phyloP scores from a whole-genome alignment of 2,113 vertebrate species.

The Dicrurus megarhynchus region DNA sequence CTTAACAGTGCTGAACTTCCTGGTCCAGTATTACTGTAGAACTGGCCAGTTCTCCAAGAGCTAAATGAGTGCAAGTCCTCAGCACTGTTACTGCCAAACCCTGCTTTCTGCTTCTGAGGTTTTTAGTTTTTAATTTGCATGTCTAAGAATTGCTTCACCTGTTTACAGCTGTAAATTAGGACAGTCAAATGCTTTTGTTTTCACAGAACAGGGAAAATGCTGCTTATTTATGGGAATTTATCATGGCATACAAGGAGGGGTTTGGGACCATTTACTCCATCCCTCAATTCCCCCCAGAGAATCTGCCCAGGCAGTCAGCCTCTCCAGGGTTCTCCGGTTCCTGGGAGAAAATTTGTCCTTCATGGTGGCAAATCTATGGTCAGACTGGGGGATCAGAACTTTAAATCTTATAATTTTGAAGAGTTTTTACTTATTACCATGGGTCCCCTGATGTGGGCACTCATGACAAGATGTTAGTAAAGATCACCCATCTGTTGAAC shows the following conservation, averaged over 20 bases:
- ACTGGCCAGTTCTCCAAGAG: background rate
- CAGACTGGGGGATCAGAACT: background rate
- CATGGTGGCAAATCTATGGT: background rate
- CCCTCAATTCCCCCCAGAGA: background rate
- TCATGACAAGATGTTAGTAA: background rate
- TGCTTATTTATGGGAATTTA: background rate
- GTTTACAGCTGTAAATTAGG: background rate
- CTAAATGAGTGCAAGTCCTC: background rate
- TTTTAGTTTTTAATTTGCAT: background rate
- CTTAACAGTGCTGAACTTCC: background rate
- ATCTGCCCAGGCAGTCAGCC: background rate
- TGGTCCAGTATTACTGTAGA: background rate
- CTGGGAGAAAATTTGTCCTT: background rate
- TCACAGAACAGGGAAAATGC: background rate
- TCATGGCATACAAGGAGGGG: background rate
- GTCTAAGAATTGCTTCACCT: background rate
- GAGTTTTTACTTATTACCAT: background rate
- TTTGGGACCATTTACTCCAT: background rate
- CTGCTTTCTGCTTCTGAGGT: background rate
- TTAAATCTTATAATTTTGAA: background rate
- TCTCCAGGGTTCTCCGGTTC: background rate
- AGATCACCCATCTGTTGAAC: background rate
- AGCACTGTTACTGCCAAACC: background rate
- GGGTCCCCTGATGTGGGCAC: no score
- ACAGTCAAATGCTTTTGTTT: background rate